Evolutionary conservation across 2,113 vertebrate genomes (phyloP).

Genomic region (Amphiprion ocellaris): DNA sequence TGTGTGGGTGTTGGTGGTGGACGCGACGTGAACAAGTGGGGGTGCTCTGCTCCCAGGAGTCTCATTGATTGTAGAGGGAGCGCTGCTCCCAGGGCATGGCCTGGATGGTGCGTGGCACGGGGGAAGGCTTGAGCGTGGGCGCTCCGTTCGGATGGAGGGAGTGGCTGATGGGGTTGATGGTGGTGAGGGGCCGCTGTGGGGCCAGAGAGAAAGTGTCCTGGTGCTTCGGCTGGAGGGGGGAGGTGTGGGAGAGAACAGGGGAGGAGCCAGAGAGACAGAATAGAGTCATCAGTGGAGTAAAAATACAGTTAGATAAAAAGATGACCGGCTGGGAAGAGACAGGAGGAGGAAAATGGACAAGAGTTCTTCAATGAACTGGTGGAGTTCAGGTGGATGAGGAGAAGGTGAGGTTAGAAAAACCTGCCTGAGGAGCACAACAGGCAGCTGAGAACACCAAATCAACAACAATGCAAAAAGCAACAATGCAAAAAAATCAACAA

Average conservation of each 20-base stretch:
- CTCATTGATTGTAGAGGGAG: constrained; percentile 84
- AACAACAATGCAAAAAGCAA: too few relatives aligned
- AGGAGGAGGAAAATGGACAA: too few relatives aligned
- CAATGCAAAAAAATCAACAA: too few relatives aligned
- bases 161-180: constrained; percentile 83
- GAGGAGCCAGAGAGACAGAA: not conserved
- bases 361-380: too few relatives aligned
- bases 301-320: too few relatives aligned
- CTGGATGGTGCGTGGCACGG: constrained; percentile 81
- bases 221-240: constrained; percentile 70
- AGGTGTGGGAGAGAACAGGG: not conserved
- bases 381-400: too few relatives aligned
- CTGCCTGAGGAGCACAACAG: too few relatives aligned
- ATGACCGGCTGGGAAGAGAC: too few relatives aligned
- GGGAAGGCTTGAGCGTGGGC: constrained; percentile 79
- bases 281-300: not conserved
- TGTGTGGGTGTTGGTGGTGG: constrained; percentile 3
- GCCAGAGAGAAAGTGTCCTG: constrained; percentile 82
- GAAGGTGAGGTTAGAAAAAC: too few relatives aligned
- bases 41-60: constrained; percentile 4
- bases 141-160: constrained; percentile 81
- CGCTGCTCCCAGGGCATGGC: constrained; percentile 84
- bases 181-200: constrained; percentile 79
- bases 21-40: not conserved
- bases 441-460: too few relatives aligned